Evolutionary conservation across 1,140 invertebrate species (phyloP).

Genomic region (Trachymyrmex cornetzi): DNA sequence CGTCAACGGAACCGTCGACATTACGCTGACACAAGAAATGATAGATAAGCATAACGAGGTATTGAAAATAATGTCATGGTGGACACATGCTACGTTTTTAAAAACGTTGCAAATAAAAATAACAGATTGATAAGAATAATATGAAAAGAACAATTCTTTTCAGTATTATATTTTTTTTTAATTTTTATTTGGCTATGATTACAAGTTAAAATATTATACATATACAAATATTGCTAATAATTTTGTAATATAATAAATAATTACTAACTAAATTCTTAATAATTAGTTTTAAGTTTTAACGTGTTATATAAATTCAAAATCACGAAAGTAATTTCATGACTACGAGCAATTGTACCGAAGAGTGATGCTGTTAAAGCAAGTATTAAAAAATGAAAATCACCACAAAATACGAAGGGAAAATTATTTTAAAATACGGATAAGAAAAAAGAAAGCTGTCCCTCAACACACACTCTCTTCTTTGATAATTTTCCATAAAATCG

Average conservation of each 20-base stretch:
- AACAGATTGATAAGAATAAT: constrained; percentile 6
- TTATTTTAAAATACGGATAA: constrained; percentile 38
- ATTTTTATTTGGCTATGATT: not conserved
- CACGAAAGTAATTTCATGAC: not conserved
- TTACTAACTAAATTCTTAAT: not conserved
- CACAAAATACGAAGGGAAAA: constrained; percentile 31
- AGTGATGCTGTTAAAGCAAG: not conserved
- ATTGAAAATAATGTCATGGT: not conserved
- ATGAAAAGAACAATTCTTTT: not conserved
- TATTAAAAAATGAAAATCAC: constrained; percentile 8
- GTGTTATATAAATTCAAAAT: constrained; percentile 7
- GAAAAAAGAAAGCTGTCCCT: constrained; percentile 33
- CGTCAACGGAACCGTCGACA: constrained; percentile 35
- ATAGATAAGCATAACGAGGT: constrained; percentile 22
- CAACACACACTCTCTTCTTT: constrained; percentile 37
- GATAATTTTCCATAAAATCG: constrained; percentile 54
- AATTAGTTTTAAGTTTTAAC: not conserved
- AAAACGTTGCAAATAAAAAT: not conserved
- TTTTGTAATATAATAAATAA: not conserved
- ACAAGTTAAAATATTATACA: not conserved
- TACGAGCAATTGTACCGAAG: not conserved
- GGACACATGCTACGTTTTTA: not conserved
- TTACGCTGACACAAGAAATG: constrained; percentile 40
- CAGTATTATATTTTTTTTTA: not conserved
- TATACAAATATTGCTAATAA: not conserved